Evolutionary conservation across 2,888 invertebrate genomes (phyloP).

Genomic region (Smittia sp.): DNA sequence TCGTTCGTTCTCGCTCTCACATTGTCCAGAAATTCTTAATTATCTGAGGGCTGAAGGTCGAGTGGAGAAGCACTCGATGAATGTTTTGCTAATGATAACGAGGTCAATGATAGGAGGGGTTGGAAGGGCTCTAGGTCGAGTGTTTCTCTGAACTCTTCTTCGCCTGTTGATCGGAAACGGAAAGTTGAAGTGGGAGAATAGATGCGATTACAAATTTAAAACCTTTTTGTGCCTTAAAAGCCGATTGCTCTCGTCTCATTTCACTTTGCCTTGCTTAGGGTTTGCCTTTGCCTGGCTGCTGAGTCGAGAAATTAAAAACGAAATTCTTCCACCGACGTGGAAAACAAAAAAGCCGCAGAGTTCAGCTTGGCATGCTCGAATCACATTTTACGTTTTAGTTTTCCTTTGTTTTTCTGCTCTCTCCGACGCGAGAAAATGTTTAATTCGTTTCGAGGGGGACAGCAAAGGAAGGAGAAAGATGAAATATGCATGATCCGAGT

Average conservation of each 20-base stretch:
- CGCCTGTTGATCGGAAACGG: not conserved
- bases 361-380: not conserved
- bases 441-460: too few relatives aligned
- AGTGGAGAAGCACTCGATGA: not conserved
- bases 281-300: not conserved
- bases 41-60: too few relatives aligned
- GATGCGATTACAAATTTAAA: not conserved
- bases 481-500: too few relatives aligned
- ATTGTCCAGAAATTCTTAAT: too few relatives aligned
- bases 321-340: not conserved
- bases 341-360: not conserved
- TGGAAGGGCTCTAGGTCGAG: not conserved
- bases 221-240: not conserved
- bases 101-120: not conserved
- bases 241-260: not conserved
- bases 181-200: not conserved
- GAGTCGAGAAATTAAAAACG: not conserved
- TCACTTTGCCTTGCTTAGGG: not conserved
- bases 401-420: not conserved
- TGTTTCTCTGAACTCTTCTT: not conserved
- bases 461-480: too few relatives aligned
- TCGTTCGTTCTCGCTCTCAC: too few relatives aligned
- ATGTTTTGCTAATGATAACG: constrained; percentile 5
- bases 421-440: too few relatives aligned
- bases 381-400: not conserved